phyloP scores from a whole-genome alignment of 2,113 vertebrate species.

The Coryphaenoides rupestris region DNA sequence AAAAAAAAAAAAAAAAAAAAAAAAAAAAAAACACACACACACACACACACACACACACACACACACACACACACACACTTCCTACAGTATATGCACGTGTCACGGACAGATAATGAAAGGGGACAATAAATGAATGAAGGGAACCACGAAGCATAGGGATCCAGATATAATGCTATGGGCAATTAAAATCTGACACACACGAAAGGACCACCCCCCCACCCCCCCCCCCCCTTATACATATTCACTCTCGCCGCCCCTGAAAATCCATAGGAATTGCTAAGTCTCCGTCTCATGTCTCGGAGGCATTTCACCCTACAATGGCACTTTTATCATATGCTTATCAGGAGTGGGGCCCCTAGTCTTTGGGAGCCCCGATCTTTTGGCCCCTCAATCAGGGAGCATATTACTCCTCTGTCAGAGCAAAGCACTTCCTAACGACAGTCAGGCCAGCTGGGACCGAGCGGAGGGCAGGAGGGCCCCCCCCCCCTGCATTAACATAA shows the following conservation, averaged over 20 bases:
- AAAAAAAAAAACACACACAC: no score
- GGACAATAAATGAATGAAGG: slow-evolving; percentile 42
- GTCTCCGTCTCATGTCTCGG: slow-evolving; percentile 61
- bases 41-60: no score
- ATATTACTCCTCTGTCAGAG: slow-evolving; percentile 99
- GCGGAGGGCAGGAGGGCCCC: slow-evolving; percentile 96
- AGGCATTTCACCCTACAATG: slow-evolving; percentile 69
- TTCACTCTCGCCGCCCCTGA: slow-evolving; percentile 47
- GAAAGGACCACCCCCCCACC: slow-evolving; percentile 35
- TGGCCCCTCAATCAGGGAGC: slow-evolving; percentile 99
- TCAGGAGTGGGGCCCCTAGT: slow-evolving; percentile 80
- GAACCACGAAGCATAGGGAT: slow-evolving; percentile 39
- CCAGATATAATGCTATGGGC: slow-evolving; percentile 61
- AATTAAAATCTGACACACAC: slow-evolving; percentile 62
- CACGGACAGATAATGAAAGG: slow-evolving; percentile 37
- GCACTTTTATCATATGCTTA: slow-evolving; percentile 85
- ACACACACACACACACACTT: no score
- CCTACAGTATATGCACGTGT: slow-evolving; percentile 29
- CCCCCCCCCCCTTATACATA: slow-evolving; percentile 59
- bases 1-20: no score
- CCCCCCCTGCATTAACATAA: slow-evolving; percentile 99
- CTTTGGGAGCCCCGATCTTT: slow-evolving; percentile 84
- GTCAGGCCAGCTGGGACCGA: slow-evolving; percentile 97
- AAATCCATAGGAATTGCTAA: slow-evolving; percentile 68
- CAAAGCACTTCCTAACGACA: slow-evolving; percentile 96